Base-by-base conservation (phyloP, 2,113 vertebrate genomes). In the Trochalopteron elliotii region DNA sequence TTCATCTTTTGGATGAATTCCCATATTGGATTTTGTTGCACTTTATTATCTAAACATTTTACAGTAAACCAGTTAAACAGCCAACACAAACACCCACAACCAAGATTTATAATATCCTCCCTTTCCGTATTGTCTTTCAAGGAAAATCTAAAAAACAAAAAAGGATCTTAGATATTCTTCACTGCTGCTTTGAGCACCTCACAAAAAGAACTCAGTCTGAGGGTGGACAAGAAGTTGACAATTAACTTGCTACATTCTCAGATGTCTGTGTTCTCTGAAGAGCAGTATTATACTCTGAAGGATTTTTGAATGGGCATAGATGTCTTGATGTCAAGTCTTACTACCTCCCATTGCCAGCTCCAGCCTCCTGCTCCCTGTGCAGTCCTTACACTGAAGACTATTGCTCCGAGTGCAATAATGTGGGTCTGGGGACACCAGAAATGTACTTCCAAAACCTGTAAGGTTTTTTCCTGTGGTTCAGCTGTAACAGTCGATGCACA, bases 71-170 rank as follows among this genome's bases (percentile, higher is more conserved):
- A 86, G 79, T 63, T 71, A 69, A 86, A 60, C 44, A 83, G 35
- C 64, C 86, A 52, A 94, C 80, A 81, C 11, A 90, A 47, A 92
- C 71, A 92, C 88, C 71, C 79, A 80, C 83, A 72, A 67, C 42
- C 7, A 65, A 88, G 67, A 77, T 77, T 88, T 90, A 76, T 90
- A 90, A 69, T 88, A 93, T 78, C 68, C 81, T 25, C 59, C 14
- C 31, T 65, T 74, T 33, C 12, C 30, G 13, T 80, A 17, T 92
- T 91, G 15, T 28, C 23, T 69, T 77, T 83, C 35, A 70, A 50
- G 87, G 12, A 57, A 2, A 60, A 60, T 50, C 55, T 85, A 56
- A 74, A 89, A 89, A 74, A 72, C n/a, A 35, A 23, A 35, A 20
- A 25, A 44, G 2, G 47, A 27, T 6, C 12, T 33, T 55, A 72